Conservation (phyloP, 2,113 vertebrate species). For the Prionailurus viverrinus region DNA sequence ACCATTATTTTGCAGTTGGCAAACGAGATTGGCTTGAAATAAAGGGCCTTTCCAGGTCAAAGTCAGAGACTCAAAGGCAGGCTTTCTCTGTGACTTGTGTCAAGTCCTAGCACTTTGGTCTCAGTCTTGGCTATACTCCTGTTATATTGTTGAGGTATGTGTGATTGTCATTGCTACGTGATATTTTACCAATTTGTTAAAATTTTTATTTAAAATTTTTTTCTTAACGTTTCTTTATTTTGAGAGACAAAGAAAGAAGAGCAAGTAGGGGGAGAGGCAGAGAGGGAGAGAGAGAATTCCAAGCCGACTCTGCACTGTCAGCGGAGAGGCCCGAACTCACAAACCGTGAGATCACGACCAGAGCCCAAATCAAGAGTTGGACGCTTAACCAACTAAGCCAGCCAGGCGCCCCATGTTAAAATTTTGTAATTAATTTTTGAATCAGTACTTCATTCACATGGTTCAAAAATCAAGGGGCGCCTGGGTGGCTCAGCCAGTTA, state of each 20-base stretch:
- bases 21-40: neutral
- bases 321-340: too few relatives aligned
- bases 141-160: neutral
- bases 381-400: too few relatives aligned
- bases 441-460: neutral
- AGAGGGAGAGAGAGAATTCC: too few relatives aligned
- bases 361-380: too few relatives aligned
- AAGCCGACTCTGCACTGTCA: too few relatives aligned
- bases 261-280: too few relatives aligned
- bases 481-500: too few relatives aligned
- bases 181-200: neutral
- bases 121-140: neutral
- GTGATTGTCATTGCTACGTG: neutral
- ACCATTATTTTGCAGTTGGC: neutral
- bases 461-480: neutral
- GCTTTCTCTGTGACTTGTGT: neutral
- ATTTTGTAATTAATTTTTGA: neutral
- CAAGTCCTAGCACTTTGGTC: neutral
- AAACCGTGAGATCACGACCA: too few relatives aligned
- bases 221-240: too few relatives aligned
- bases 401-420: neutral
- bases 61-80: neutral
- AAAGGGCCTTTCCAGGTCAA: neutral
- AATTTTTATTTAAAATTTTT: neutral
- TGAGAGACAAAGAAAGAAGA: too few relatives aligned